Evolutionary conservation across 2,888 invertebrate genomes (phyloP).

Genomic region (Troilus luridus): DNA sequence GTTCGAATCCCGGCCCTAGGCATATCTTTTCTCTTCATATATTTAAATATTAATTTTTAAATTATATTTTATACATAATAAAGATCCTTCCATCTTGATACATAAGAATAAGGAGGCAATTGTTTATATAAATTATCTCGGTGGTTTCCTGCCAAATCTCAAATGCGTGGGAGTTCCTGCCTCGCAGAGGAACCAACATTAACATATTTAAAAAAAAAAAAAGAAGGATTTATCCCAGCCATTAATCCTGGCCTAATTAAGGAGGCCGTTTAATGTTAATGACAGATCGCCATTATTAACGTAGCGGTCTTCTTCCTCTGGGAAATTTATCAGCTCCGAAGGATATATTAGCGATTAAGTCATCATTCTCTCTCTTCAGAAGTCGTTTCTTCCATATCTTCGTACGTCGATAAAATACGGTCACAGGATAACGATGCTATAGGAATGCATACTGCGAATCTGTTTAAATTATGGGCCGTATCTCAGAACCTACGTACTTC

Average conservation of each 20-base stretch:
- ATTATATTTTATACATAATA: background rate
- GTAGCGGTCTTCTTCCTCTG: constrained; percentile 7
- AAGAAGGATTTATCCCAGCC: constrained; percentile 15
- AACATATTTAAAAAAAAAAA: constrained; percentile 26
- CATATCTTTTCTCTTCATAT: too few relatives aligned
- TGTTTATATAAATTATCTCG: background rate
- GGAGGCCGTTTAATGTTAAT: constrained; percentile 29
- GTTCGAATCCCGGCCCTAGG: too few relatives aligned
- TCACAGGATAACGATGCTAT: background rate
- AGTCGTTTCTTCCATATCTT: background rate
- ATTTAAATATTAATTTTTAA: background rate
- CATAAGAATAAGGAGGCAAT: background rate
- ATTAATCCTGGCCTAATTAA: constrained; percentile 24
- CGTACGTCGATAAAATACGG: background rate
- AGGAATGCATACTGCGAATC: background rate
- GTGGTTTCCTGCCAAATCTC: constrained; percentile 12
- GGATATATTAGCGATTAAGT: constrained; percentile 6
- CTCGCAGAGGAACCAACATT: background rate
- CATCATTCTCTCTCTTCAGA: background rate
- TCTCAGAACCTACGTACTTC: background rate
- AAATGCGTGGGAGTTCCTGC: constrained; percentile 32
- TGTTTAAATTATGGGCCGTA: background rate
- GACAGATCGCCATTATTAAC: constrained; percentile 17
- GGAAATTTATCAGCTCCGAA: constrained; percentile 33
- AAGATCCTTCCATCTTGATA: background rate